Conservation (phyloP, 2,888 invertebrate species). For the Trissolcus japonicus region DNA sequence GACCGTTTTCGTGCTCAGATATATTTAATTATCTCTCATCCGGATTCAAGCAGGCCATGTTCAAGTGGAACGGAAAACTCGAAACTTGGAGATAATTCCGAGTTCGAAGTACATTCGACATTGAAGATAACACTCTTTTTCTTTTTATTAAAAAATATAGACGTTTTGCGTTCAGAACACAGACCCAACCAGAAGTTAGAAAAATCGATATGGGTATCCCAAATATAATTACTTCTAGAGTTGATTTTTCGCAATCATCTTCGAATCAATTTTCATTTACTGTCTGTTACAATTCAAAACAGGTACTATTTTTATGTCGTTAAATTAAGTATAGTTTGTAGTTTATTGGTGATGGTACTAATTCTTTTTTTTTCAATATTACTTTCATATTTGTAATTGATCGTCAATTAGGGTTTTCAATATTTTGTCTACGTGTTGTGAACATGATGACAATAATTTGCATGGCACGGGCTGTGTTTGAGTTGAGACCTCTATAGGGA, state of each 20-base stretch:
- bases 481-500: no score
- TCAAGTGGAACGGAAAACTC: constrained; percentile 50
- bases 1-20: constrained; percentile 67
- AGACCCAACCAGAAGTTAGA: not conserved
- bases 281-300: no score
- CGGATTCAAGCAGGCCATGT: constrained; percentile 41
- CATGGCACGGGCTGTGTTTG: no score
- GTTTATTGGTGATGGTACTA: no score
- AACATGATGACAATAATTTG: no score
- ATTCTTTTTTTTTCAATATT: no score
- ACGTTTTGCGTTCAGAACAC: constrained; percentile 62
- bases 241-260: not conserved
- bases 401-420: not conserved
- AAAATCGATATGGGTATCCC: not conserved
- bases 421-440: no score
- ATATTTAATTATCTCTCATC: constrained; percentile 70
- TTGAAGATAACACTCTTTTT: constrained; percentile 61
- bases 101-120: constrained; percentile 59
- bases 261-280: not conserved
- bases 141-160: constrained; percentile 57
- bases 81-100: constrained; percentile 24
- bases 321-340: no score
- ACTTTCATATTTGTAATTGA: no score
- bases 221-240: not conserved
- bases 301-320: no score